Evolutionary conservation across 2,113 vertebrate genomes (phyloP).

Genomic region (Cynoglossus semilaevis): DNA sequence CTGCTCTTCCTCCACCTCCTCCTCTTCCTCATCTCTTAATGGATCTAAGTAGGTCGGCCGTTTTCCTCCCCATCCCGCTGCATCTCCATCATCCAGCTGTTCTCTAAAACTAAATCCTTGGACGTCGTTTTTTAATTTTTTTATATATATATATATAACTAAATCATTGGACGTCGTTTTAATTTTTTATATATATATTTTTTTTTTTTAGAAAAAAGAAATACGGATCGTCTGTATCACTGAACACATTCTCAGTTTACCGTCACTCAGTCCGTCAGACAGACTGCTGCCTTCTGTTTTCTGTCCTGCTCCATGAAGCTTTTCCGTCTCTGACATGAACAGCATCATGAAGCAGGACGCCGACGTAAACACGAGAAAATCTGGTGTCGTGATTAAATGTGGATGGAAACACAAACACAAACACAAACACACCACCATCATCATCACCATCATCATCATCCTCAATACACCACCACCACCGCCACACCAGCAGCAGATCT

Average conservation of each 20-base stretch:
- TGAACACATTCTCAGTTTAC: neutral
- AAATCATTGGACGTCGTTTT: no score
- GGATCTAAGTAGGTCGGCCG: slow-evolving; percentile 55
- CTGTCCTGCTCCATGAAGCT: no score
- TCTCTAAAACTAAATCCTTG: no score
- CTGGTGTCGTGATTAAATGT: slow-evolving; percentile 5
- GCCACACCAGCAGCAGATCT: slow-evolving; percentile 8
- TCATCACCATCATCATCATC: no score
- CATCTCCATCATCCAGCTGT: slow-evolving; percentile 10
- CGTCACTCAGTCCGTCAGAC: no score
- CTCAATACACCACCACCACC: neutral
- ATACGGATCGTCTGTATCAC: no score
- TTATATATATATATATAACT: no score
- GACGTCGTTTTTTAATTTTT: no score
- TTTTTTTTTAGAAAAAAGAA: no score
- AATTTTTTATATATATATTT: no score
- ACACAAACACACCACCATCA: neutral
- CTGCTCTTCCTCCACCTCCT: neutral
- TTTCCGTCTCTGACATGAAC: neutral
- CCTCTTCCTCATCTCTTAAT: slow-evolving; percentile 48
- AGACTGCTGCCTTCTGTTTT: no score
- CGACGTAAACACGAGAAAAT: neutral
- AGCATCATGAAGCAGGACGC: neutral
- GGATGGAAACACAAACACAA: slow-evolving; percentile 3
- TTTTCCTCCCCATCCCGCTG: slow-evolving; percentile 46